Base-by-base conservation (phyloP, 2,113 vertebrate species). In the Zeus faber region DNA sequence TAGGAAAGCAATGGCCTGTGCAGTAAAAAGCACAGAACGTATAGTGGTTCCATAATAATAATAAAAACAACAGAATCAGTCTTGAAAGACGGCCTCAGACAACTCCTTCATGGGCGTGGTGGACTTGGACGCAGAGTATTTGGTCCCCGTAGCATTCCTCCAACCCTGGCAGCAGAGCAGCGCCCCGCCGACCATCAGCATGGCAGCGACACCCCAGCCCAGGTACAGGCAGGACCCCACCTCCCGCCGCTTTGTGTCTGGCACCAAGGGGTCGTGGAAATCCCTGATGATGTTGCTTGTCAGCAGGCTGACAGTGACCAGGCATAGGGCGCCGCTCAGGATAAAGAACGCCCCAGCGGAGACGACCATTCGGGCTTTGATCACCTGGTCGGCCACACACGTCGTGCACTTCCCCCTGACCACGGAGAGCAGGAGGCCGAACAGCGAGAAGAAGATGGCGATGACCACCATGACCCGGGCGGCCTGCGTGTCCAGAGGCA, bases 331-430 rank as follows among this genome's bases (percentile, higher is more conserved):
- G 3, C 91, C 91, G 1, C 91, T 81, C 62, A 97, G 77, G 25
- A 95, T 44, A 80, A 95, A 94, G 72, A 94, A 82, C 43, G 91
- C 87, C 0, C 94, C 94, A 0, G 91, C 87, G 3, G 89, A 82
- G 17, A 97, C 92, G 54, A 89, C 92, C 76, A 97, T 88, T 72
- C 90, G 90, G 68, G 92, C 91, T 63, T 97, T 97, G 27, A 88
- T 60, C 3, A 72, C 67, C 41, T 93, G 90, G 3, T 97, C 91
- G 41, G 91, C 91, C 9, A 97, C 67, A 53, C 94, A 97, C 72
- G 89, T 91, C 54, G 94, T 96, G 78, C 94, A 97, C 80, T 97
- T 92, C 4, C 92, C 95, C 0, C 95, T 94, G 16, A 91, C 89
- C 2, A 95, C 89, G 25, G 94, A 92, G 18, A 95, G 85, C 53